Conservation (phyloP, 2,888 invertebrate genomes). For the Catonia carolina region DNA sequence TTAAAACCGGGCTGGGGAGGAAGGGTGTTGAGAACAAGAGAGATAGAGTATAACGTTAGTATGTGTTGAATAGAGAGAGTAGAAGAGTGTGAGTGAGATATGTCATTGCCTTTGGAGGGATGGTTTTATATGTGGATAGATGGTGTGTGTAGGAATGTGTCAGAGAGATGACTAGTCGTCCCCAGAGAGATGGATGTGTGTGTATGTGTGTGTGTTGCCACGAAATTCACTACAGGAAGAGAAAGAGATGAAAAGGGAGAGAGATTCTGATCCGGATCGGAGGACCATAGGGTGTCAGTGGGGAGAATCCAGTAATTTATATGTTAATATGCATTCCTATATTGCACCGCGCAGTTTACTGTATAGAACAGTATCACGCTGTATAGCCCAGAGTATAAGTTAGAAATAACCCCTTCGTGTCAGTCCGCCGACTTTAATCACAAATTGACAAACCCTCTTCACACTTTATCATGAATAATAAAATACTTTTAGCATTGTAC, state of each 20-base stretch:
- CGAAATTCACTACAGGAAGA: no score
- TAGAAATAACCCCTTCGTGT: not conserved
- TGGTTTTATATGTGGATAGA: not conserved
- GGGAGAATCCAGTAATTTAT: constrained; percentile 23
- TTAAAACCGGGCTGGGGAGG: not conserved
- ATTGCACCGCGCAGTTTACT: constrained; percentile 6
- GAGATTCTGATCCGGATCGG: constrained; percentile 15
- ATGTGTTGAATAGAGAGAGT: not conserved
- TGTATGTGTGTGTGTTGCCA: no score
- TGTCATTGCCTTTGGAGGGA: no score
- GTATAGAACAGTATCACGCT: no score
- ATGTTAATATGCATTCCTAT: constrained; percentile 28
- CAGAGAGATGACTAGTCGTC: constrained; percentile 17
- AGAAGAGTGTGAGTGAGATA: no score
- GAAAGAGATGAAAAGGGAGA: not conserved
- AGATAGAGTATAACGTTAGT: not conserved
- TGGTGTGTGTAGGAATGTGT: constrained; percentile 2
- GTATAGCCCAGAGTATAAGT: constrained; percentile 14
- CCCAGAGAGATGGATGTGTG: constrained; percentile 2
- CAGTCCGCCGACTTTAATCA: constrained; percentile 9
- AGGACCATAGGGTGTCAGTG: constrained; percentile 3
- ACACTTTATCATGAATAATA: not conserved
- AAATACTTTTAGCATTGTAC: no score
- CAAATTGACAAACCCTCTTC: constrained; percentile 17
- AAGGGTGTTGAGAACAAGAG: not conserved